These are phyloP conservation scores for Hyles lineata DNA, from an alignment of 2,888 invertebrate species.

Conservation along the genomic window DNA sequence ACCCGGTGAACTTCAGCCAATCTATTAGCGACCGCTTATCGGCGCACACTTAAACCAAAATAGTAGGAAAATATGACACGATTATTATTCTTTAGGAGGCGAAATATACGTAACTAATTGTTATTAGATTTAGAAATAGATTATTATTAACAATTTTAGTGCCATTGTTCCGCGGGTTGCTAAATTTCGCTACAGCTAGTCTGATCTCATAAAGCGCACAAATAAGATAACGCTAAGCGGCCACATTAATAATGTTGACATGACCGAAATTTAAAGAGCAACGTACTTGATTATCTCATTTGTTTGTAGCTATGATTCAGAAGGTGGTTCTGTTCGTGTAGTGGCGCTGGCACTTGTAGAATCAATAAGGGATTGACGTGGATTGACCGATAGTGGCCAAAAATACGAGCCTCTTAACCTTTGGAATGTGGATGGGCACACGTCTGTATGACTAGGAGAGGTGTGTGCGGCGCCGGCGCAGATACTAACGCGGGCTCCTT, in stretches of 20 bases:
- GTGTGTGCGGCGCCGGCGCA: constrained; percentile 46
- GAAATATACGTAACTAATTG: background rate
- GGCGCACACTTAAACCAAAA: background rate
- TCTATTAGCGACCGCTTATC: constrained; percentile 17
- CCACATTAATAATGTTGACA: constrained; percentile 54
- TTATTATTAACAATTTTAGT: background rate
- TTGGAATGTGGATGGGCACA: constrained; percentile 66
- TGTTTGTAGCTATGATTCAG: constrained; percentile 41
- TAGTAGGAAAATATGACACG: background rate
- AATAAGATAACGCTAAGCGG: constrained; percentile 48
- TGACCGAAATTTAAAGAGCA: constrained; percentile 72
- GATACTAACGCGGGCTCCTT: background rate
- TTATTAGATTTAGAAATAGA: background rate
- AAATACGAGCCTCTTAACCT: constrained; percentile 67
- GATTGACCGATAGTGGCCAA: constrained; percentile 64
- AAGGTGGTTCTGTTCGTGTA: constrained; percentile 31
- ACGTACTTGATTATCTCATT: constrained; percentile 49
- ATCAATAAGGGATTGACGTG: constrained; percentile 29
- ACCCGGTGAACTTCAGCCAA: constrained; percentile 35
- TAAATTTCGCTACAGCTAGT: constrained; percentile 21
- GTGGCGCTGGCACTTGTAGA: constrained; percentile 34
- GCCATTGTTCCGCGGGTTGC: constrained; percentile 18
- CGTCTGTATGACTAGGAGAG: constrained; percentile 57
- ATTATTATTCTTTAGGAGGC: background rate
- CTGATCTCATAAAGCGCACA: constrained; percentile 24